phyloP scores from a whole-genome alignment of 2,888 invertebrate genomes.

The Ceratothoa steindachneri region DNA sequence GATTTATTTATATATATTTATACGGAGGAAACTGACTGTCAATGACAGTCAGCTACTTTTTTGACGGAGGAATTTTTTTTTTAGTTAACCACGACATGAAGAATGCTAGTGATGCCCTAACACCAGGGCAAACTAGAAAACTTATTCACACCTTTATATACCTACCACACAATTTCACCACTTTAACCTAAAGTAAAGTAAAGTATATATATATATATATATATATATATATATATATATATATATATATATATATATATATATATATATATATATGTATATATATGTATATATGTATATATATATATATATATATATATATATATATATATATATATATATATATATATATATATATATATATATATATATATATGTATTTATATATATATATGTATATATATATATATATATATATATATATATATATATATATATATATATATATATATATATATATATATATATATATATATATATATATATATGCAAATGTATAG shows the following conservation, averaged over 20 bases:
- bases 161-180: no score
- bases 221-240: slow-evolving; percentile 13
- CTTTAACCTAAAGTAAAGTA: no score
- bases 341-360: slow-evolving; percentile 17
- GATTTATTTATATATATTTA: no score
- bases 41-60: no score
- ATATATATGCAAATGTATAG: slow-evolving; percentile 9
- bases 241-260: slow-evolving; percentile 3
- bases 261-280: slow-evolving; percentile 18
- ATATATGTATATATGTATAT: slow-evolving; percentile 24
- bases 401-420: slow-evolving; percentile 26
- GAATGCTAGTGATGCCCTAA: no score
- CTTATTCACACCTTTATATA: no score
- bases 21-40: no score
- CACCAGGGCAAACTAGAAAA: no score
- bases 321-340: slow-evolving; percentile 15
- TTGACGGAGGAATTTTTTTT: no score
- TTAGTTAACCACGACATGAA: no score
- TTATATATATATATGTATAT: slow-evolving; percentile 21
- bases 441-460: slow-evolving; percentile 24
- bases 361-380: slow-evolving; percentile 18
- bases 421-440: slow-evolving; percentile 30
- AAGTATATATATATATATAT: background rate
- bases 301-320: slow-evolving; percentile 26
- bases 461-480: slow-evolving; percentile 26